Evolutionary conservation across 1,140 invertebrate genomes (phyloP).

Genomic region (Lucilia sericata): DNA sequence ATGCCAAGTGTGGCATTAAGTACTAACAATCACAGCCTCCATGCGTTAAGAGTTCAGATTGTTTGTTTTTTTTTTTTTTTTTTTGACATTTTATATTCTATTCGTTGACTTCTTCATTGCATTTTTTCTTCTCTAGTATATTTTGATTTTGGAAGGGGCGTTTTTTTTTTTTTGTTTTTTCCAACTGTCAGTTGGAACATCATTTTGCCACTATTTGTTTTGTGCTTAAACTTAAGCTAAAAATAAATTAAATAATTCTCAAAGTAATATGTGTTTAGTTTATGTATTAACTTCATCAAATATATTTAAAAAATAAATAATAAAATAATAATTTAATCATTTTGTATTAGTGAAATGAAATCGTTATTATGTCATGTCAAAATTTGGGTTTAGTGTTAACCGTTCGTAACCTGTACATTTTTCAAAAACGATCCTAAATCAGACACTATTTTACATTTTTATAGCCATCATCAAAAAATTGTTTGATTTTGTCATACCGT

Average conservation of each 20-base stretch:
- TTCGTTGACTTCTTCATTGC: background rate
- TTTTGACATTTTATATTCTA: background rate
- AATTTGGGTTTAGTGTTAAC: no score
- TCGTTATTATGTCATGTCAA: no score
- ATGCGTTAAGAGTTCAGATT: background rate
- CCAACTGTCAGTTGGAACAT: background rate
- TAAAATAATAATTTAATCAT: no score
- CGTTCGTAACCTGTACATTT: no score
- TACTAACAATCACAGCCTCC: constrained; percentile 33
- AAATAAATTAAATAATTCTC: background rate
- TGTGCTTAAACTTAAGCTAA: background rate
- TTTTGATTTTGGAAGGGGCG: background rate
- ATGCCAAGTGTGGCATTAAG: constrained; percentile 45
- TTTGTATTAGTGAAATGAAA: no score
- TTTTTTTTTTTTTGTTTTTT: background rate
- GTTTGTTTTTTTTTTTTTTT: background rate
- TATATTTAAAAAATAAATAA: no score
- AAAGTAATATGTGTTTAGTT: no score
- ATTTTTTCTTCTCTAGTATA: background rate
- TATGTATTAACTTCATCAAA: no score
- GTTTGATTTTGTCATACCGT: no score
- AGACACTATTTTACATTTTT: no score
- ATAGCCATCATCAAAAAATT: no score
- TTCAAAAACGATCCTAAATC: no score
- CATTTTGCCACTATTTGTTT: background rate